Percentiles rank a stretch among this genome's conserved stretches.
Evolutionary conservation across 37 sponge, comb jelly and placozoan genomes (phyloP).

Genomic region (Eunapius fragilis): DNA sequence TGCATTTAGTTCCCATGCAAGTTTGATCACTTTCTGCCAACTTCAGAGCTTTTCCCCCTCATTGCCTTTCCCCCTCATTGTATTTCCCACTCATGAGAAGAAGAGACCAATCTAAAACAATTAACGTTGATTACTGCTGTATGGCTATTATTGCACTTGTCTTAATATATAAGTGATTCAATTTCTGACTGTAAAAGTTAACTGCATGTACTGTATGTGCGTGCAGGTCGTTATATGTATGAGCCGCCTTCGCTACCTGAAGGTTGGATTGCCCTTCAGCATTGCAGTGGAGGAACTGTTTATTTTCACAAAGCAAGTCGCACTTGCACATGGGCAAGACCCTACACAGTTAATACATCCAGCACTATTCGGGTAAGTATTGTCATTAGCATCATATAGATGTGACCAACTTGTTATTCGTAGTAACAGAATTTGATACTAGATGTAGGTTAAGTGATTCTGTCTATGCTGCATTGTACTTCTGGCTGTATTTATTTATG

Average conservation of each 20-base stretch:
- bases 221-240: constrained; percentile 4
- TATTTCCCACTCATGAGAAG: too few relatives aligned
- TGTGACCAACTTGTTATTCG: neutral
- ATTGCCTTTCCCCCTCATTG: too few relatives aligned
- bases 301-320: constrained; percentile 63
- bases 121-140: neutral
- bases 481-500: too few relatives aligned
- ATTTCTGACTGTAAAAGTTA: too few relatives aligned
- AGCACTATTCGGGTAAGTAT: constrained; percentile 31
- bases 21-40: too few relatives aligned
- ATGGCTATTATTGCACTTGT: neutral
- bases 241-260: constrained; percentile 45
- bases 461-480: too few relatives aligned
- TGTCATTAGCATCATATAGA: neutral
- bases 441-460: too few relatives aligned
- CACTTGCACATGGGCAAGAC: constrained; percentile 48
- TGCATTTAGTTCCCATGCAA: too few relatives aligned
- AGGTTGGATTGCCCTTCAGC: constrained; percentile 63
- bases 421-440: neutral
- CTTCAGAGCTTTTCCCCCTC: too few relatives aligned
- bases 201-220: neutral
- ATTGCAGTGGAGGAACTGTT: constrained; percentile 54
- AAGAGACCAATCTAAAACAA: too few relatives aligned
- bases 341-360: constrained; percentile 34
- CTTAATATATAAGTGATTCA: neutral